Percentiles rank a stretch among this genome's conserved stretches.
Conservation (phyloP, 2,113 vertebrate species). For the Poecilia latipinna region DNA sequence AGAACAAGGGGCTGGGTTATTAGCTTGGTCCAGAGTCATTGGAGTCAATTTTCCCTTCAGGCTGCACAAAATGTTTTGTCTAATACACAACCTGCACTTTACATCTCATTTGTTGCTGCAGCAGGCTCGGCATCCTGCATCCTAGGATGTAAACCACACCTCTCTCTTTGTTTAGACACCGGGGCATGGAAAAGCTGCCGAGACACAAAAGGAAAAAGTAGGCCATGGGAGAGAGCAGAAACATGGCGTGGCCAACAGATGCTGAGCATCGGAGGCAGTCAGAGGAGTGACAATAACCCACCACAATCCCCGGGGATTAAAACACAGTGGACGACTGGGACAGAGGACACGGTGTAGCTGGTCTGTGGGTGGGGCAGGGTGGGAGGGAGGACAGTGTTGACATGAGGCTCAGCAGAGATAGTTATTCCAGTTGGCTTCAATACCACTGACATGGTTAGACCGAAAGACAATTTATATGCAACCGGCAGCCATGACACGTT, state of each 20-base stretch:
- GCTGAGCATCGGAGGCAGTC: constrained; percentile 16
- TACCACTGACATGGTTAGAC: neutral
- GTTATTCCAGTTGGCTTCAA: constrained; percentile 23
- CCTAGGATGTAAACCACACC: constrained; percentile 46
- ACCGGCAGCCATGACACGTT: neutral
- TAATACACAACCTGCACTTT: constrained; percentile 29
- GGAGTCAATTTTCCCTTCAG: neutral
- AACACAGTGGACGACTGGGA: constrained; percentile 45
- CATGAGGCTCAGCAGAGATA: constrained; percentile 25
- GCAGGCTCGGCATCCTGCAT: constrained; percentile 13
- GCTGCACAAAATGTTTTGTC: neutral
- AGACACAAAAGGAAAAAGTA: constrained; percentile 18
- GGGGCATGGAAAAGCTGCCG: constrained; percentile 8
- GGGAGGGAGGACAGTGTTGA: constrained; percentile 35
- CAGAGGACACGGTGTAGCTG: constrained; percentile 31
- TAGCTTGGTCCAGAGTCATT: neutral
- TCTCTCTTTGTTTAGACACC: constrained; percentile 44
- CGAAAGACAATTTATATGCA: neutral
- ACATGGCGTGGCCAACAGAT: constrained; percentile 29
- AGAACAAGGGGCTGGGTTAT: too few species aligned
- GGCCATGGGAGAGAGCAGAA: constrained; percentile 51
- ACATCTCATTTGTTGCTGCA: constrained; percentile 54
- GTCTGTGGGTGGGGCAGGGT: neutral
- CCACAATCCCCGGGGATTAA: constrained; percentile 70
- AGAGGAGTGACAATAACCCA: constrained; percentile 42